Evolutionary conservation across 2,797 vertebrate species (phyloP), one percentile per base, ranked within the genome.

Genomic region (Chaetodon trifasciatus): DNA sequence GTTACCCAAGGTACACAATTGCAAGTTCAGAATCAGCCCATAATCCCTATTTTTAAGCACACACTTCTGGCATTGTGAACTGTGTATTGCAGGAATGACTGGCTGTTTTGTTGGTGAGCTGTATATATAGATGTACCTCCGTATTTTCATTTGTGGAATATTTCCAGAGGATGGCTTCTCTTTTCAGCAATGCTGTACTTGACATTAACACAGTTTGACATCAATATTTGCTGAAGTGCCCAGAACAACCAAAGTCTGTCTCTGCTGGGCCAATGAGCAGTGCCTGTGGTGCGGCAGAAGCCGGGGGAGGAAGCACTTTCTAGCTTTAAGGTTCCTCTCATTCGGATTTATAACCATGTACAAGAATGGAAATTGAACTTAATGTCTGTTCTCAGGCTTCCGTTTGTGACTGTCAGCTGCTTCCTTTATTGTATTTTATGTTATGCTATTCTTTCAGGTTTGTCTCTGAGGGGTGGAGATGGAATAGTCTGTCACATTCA

Each of bases 131-230:
- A 63, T 23, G 24, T 60, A 67, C 55, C 21, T 55, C 62, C 8
- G 57, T 89, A 82, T 86, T 88, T 90, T 78, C 72, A 83, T 56
- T 32, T 3, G 19, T 47, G 23, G 39, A 52, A 79, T 66, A 82
- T 81, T 87, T 75, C 56, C 67, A 64, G 50, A 49, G 50, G 67
- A 76, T 47, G n/a, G 5, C 35, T 23, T 65, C 52, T 58, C 10
- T 70, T 60, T 81, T 74, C 12, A 70, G 87, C 57, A 74, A 13
- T 23, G 42, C 60, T 3, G 19, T 37, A 49, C 56, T 82, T 79
- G 72, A 76, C 65, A 74, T 78, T 80, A 17, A 83, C 62, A 69
- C 55, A 49, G 73, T 77, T 76, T 68, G 78, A 76, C 74, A 71
- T 49, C 63, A 61, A 68, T 79, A 73, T 86, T 88, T 88, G 71